phyloP scores from a whole-genome alignment of 2,797 vertebrate genomes.

The Chaenodraco wilsoni region DNA sequence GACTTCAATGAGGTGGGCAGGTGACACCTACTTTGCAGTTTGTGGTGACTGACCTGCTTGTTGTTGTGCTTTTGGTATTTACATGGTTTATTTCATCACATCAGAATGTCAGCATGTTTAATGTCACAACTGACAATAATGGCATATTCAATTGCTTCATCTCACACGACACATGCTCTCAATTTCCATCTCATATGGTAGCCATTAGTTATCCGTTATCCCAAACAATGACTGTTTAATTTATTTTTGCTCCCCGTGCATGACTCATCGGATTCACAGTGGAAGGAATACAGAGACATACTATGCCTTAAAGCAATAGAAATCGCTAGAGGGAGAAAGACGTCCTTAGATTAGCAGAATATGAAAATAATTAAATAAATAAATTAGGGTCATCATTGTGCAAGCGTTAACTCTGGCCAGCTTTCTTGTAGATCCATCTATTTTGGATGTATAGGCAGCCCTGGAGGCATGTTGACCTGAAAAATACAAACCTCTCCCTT shows the following conservation, averaged over 20 bases:
- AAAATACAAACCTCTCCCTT: slow-evolving; percentile 74
- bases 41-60: slow-evolving; percentile 1
- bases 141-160: slow-evolving; percentile 24
- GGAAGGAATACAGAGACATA: slow-evolving; percentile 21
- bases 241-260: slow-evolving; percentile 21
- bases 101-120: slow-evolving; percentile 24
- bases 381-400: slow-evolving; percentile 52
- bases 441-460: slow-evolving; percentile 78
- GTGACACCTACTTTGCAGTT: not conserved
- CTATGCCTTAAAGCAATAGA: slow-evolving; percentile 32
- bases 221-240: slow-evolving; percentile 39
- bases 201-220: slow-evolving; percentile 54
- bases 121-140: slow-evolving; percentile 28
- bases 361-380: slow-evolving; percentile 46
- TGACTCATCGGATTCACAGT: slow-evolving; percentile 56
- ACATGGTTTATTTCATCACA: slow-evolving; percentile 28
- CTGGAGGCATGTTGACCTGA: slow-evolving; percentile 82
- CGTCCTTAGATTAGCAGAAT: slow-evolving; percentile 30
- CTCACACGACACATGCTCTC: slow-evolving; percentile 15
- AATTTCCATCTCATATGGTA: slow-evolving; percentile 28
- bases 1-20: slow-evolving; percentile 5
- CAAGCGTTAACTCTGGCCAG: slow-evolving; percentile 60
- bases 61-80: slow-evolving; percentile 25
- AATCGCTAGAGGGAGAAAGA: slow-evolving; percentile 39
- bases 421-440: slow-evolving; percentile 69